Conservation (phyloP, 2,888 invertebrate species). For the Nezara viridula region DNA sequence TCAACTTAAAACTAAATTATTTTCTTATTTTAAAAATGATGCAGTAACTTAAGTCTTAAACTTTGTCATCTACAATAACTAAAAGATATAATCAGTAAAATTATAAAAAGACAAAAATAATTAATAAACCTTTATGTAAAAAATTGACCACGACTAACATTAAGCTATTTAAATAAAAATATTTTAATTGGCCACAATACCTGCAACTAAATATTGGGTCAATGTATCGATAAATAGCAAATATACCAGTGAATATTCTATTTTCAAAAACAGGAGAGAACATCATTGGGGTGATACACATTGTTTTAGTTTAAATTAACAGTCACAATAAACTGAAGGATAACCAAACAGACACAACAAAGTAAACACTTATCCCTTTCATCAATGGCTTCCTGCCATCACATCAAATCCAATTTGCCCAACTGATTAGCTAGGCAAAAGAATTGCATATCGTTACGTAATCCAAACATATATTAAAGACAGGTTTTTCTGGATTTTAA, state of each 20-base stretch:
- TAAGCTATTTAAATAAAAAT: background rate
- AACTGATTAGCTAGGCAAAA: constrained; percentile 8
- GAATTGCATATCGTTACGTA: background rate
- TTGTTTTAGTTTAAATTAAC: background rate
- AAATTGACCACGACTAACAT: background rate
- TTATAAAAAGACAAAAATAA: no score
- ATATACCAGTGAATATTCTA: constrained; percentile 9
- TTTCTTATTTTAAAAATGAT: no score
- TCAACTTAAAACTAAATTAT: no score
- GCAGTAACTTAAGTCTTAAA: no score
- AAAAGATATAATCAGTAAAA: no score
- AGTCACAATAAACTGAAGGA: background rate
- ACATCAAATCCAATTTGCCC: background rate
- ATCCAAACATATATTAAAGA: background rate
- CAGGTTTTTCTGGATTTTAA: background rate
- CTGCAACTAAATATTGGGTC: constrained; percentile 17
- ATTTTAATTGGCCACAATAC: background rate
- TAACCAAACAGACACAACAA: background rate
- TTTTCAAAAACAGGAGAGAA: background rate
- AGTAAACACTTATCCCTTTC: background rate
- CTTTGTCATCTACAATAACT: no score
- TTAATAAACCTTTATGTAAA: no score
- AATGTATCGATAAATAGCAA: constrained; percentile 8
- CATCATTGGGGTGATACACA: background rate
- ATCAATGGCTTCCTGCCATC: background rate